Percentiles rank a stretch among this genome's conserved stretches.
Conservation (phyloP, 1,140 invertebrate species). For the Drosophila serrata region DNA sequence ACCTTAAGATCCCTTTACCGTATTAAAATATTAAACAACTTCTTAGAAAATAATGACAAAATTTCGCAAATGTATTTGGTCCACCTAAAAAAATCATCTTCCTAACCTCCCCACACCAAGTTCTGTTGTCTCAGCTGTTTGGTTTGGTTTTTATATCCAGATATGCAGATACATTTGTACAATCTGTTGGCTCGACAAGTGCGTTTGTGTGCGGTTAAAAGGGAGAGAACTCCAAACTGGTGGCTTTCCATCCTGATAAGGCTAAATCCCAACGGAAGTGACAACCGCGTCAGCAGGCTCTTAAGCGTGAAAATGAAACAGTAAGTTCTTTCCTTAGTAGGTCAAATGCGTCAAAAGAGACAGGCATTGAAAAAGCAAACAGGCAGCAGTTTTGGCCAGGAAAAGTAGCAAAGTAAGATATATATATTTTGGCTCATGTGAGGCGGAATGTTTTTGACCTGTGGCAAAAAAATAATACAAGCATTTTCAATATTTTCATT, state of each 20-base stretch:
- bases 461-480: slow-evolving; percentile 47
- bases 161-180: slow-evolving; percentile 49
- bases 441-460: slow-evolving; percentile 59
- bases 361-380: slow-evolving; percentile 41
- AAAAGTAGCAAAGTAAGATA: slow-evolving; percentile 30
- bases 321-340: slow-evolving; percentile 47
- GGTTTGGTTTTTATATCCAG: slow-evolving; percentile 5
- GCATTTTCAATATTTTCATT: slow-evolving; percentile 53
- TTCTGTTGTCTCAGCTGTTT: slow-evolving; percentile 18
- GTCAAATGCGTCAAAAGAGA: slow-evolving; percentile 64
- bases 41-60: neutral
- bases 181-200: slow-evolving; percentile 39
- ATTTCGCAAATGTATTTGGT: neutral
- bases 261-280: slow-evolving; percentile 60
- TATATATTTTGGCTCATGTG: slow-evolving; percentile 59
- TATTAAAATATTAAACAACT: too few species aligned
- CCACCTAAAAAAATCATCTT: neutral
- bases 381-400: slow-evolving; percentile 28
- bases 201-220: slow-evolving; percentile 31
- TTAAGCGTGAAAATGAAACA: slow-evolving; percentile 18
- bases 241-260: slow-evolving; percentile 26
- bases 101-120: neutral
- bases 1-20: too few species aligned
- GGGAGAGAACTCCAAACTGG: slow-evolving; percentile 9
- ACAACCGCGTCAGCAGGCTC: slow-evolving; percentile 22